A percentile compares a stretch with the other conserved stretches of the same genome.
Evolutionary conservation across 2,888 invertebrate genomes (phyloP).

Genomic region (Myathropa florea): DNA sequence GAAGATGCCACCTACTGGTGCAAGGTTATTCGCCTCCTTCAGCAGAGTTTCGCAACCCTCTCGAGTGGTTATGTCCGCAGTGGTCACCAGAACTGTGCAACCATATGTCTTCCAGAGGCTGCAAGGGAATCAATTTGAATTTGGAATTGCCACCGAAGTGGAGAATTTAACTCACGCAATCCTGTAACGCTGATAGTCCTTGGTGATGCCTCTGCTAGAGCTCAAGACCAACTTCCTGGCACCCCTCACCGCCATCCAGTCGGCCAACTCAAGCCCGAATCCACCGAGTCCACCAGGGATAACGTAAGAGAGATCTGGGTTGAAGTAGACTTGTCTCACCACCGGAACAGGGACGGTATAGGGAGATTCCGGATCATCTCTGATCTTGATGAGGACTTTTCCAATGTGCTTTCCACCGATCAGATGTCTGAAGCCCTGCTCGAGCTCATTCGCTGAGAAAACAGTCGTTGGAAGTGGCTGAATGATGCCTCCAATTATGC

Average conservation of each 20-base stretch:
- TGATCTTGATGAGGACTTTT: slow-evolving; percentile 83
- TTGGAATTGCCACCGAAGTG: not conserved
- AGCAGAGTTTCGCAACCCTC: slow-evolving; percentile 88
- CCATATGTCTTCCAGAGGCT: slow-evolving; percentile 88
- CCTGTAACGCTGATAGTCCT: slow-evolving; percentile 90
- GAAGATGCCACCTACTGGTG: slow-evolving; percentile 91
- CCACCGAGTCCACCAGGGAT: slow-evolving; percentile 93
- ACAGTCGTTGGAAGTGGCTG: slow-evolving; percentile 85
- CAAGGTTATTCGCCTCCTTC: slow-evolving; percentile 84
- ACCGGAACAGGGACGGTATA: slow-evolving; percentile 76
- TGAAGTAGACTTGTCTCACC: slow-evolving; percentile 76
- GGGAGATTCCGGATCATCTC: slow-evolving; percentile 73
- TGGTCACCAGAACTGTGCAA: slow-evolving; percentile 85
- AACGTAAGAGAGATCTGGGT: slow-evolving; percentile 81
- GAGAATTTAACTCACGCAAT: slow-evolving; percentile 82
- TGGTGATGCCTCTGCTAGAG: slow-evolving; percentile 89
- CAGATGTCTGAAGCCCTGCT: slow-evolving; percentile 86
- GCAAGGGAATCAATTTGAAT: slow-evolving; percentile 11
- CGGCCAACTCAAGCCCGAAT: slow-evolving; percentile 93
- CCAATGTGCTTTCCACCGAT: slow-evolving; percentile 90
- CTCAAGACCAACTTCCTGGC: slow-evolving; percentile 89
- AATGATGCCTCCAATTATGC: slow-evolving; percentile 85
- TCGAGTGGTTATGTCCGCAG: slow-evolving; percentile 86
- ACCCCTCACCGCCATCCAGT: slow-evolving; percentile 92
- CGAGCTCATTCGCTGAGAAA: slow-evolving; percentile 85